A percentile compares a stretch with the other conserved stretches of the same genome.
These are phyloP conservation scores for Hippocampus guttulatus DNA, from an alignment of 2,113 vertebrate species.

Conservation along the genomic window DNA sequence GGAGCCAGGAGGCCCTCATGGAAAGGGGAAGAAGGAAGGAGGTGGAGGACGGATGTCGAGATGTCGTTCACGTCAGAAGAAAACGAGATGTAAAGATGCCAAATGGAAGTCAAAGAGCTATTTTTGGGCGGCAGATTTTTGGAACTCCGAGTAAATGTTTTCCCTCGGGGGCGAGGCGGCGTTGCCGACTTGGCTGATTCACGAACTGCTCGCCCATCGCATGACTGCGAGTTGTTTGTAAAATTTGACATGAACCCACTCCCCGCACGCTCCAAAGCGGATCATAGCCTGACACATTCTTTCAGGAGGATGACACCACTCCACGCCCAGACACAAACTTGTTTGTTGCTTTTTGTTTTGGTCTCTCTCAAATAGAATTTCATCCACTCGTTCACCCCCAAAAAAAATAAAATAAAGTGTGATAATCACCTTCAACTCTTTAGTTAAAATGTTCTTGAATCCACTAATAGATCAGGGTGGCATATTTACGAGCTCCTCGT, in stretches of 20 bases:
- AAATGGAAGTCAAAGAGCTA: not conserved
- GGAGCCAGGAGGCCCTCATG: slow-evolving; percentile 52
- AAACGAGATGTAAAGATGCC: slow-evolving; percentile 18
- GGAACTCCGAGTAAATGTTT: not conserved
- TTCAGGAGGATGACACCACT: slow-evolving; percentile 35
- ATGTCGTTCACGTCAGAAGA: slow-evolving; percentile 22
- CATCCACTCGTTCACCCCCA: slow-evolving; percentile 18
- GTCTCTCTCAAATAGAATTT: slow-evolving; percentile 5
- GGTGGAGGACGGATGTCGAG: not conserved
- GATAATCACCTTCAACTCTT: slow-evolving; percentile 10
- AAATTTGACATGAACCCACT: slow-evolving; percentile 44
- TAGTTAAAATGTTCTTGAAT: slow-evolving; percentile 15
- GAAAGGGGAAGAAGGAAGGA: slow-evolving; percentile 37
- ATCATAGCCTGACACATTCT: slow-evolving; percentile 37
- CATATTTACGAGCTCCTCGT: slow-evolving; percentile 25
- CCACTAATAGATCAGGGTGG: slow-evolving; percentile 11
- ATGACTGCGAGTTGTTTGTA: slow-evolving; percentile 58
- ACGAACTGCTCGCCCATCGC: slow-evolving; percentile 33
- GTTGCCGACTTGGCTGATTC: slow-evolving; percentile 23
- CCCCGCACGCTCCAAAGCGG: slow-evolving; percentile 11
- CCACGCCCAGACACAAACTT: slow-evolving; percentile 42
- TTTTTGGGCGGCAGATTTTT: slow-evolving; percentile 8
- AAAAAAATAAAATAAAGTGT: slow-evolving; percentile 21
- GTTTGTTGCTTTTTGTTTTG: not conserved
- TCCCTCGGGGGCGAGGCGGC: not conserved